Percentiles rank a stretch among this genome's conserved stretches.
phyloP scores from a whole-genome alignment of 2,113 vertebrate genomes.

The Oryzias celebensis region DNA sequence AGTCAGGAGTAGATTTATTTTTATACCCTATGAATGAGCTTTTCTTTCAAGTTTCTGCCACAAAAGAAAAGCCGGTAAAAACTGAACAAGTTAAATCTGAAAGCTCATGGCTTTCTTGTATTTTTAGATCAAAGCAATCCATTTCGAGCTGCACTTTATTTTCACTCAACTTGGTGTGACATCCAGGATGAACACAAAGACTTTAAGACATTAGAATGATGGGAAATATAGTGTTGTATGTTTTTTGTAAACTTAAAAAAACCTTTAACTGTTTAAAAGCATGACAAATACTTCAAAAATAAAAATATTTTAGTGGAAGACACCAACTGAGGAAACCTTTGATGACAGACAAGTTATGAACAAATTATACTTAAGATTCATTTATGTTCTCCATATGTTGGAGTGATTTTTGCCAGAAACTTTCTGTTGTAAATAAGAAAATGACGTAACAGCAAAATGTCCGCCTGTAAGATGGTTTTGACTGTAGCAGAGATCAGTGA shows the following conservation, averaged over 20 bases:
- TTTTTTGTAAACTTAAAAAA: too few relatives aligned
- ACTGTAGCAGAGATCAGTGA: too few relatives aligned
- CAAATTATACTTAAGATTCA: too few relatives aligned
- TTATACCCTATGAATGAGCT: neutral
- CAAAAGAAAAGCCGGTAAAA: slow-evolving; percentile 24
- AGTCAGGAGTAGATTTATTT: slow-evolving; percentile 24
- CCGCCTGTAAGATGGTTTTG: slow-evolving; percentile 7
- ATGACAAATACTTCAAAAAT: too few relatives aligned
- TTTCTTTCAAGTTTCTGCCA: slow-evolving; percentile 47
- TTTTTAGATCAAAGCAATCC: slow-evolving; percentile 74
- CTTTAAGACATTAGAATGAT: slow-evolving; percentile 5
- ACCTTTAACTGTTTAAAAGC: too few relatives aligned
- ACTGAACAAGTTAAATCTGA: slow-evolving; percentile 29
- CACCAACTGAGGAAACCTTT: too few relatives aligned
- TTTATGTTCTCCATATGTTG: too few relatives aligned
- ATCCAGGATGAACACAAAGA: slow-evolving; percentile 20
- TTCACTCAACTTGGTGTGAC: slow-evolving; percentile 39
- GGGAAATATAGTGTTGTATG: too few relatives aligned
- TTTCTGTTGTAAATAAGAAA: neutral
- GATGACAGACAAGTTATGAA: too few relatives aligned
- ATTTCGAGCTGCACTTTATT: slow-evolving; percentile 57
- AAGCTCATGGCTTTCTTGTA: slow-evolving; percentile 34
- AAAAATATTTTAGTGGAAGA: too few relatives aligned
- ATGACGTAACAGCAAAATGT: neutral
- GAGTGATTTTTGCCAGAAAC: too few relatives aligned